These are phyloP conservation scores for Papilio helenus DNA, from an alignment of 1,140 invertebrate genomes.

Conservation along the genomic window DNA sequence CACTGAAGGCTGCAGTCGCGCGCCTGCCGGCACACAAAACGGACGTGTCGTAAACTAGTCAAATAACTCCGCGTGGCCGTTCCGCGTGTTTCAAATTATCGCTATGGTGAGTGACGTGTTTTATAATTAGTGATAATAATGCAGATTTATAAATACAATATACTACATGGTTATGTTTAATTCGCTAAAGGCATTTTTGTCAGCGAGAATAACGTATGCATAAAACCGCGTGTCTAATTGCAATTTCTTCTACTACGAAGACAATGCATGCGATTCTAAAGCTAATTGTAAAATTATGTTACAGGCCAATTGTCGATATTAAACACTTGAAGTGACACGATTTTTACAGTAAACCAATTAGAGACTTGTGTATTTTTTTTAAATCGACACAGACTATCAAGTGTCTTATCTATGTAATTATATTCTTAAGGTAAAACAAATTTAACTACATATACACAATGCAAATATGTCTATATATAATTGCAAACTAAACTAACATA, in stretches of 20 bases:
- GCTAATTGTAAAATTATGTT: background rate
- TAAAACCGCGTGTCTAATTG: constrained; percentile 35
- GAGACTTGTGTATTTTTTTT: background rate
- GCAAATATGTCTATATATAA: background rate
- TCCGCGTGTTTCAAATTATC: constrained; percentile 50
- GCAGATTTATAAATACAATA: constrained; percentile 4
- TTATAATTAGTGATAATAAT: constrained; percentile 35
- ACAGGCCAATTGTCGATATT: background rate
- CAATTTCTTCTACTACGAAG: constrained; percentile 22
- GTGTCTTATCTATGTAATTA: background rate
- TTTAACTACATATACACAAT: background rate
- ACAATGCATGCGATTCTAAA: constrained; percentile 23
- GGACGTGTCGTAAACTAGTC: constrained; percentile 48
- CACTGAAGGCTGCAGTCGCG: constrained; percentile 56
- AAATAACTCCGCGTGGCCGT: constrained; percentile 49
- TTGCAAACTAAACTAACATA: background rate
- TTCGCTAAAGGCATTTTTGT: constrained; percentile 22
- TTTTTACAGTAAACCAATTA: background rate
- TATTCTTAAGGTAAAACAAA: background rate
- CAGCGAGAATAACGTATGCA: background rate
- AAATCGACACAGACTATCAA: background rate
- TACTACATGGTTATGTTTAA: background rate
- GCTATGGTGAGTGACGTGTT: constrained; percentile 60
- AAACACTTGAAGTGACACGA: constrained; percentile 13
- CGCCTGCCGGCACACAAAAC: constrained; percentile 43